Evolutionary conservation across 2,113 vertebrate genomes (phyloP).

Genomic region (Camelus dromedarius): DNA sequence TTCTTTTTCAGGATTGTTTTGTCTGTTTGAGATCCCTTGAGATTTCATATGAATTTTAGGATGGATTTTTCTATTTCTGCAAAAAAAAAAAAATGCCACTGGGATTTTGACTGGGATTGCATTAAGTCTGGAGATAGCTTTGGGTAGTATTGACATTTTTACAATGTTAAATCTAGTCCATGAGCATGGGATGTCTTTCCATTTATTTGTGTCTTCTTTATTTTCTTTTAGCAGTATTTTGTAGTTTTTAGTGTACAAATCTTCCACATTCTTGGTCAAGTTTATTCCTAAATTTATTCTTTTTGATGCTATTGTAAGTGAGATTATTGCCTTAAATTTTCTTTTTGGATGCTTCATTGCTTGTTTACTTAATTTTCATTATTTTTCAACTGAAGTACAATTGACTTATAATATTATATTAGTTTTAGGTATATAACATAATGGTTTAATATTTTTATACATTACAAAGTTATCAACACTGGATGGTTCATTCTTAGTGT

Average conservation of each 20-base stretch:
- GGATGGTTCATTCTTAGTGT: neutral
- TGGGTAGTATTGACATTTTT: neutral
- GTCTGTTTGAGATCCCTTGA: neutral
- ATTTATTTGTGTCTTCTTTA: neutral
- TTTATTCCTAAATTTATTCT: neutral
- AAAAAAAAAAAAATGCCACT: neutral
- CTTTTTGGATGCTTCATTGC: neutral
- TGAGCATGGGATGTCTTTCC: neutral
- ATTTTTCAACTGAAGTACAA: neutral
- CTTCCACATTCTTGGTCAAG: neutral
- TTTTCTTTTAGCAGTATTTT: neutral
- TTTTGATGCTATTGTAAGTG: neutral
- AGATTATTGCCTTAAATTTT: neutral
- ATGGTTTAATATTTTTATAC: neutral
- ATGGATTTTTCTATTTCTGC: neutral
- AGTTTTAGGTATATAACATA: neutral
- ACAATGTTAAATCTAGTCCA: neutral
- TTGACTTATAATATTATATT: neutral
- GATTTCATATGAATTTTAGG: neutral
- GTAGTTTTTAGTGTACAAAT: neutral
- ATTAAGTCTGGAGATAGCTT: neutral
- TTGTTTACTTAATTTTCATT: neutral
- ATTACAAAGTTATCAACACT: neutral
- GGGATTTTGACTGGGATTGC: neutral
- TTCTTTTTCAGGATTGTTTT: neutral